Conservation (phyloP, 2,113 vertebrate species). For the Lamprologus callipterus region DNA sequence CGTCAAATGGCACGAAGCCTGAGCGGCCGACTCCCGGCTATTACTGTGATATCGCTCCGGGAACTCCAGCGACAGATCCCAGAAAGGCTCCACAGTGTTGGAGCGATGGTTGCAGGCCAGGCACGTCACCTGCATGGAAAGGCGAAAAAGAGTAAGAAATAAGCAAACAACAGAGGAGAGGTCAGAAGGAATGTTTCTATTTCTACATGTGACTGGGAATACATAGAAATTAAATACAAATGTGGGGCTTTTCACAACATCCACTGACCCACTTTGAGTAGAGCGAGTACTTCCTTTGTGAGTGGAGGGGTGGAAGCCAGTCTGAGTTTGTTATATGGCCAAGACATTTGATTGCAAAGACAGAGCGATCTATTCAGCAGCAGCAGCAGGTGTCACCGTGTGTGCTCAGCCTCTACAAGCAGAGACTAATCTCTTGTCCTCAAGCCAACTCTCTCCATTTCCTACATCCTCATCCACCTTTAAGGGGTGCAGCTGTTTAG, state of each 20-base stretch:
- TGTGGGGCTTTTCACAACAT: not conserved
- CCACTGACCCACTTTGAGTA: not conserved
- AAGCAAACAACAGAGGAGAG: not conserved
- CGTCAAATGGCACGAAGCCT: conserved; percentile 80
- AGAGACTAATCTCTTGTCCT: conserved; percentile 7
- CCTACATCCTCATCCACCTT: not conserved
- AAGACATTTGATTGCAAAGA: not conserved
- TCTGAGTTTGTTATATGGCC: not conserved
- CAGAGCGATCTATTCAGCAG: conserved; percentile 14
- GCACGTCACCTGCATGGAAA: conserved; percentile 83
- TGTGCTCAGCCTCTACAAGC: conserved; percentile 7
- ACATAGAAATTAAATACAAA: not conserved
- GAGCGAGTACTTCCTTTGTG: not conserved
- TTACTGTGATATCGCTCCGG: conserved; percentile 90
- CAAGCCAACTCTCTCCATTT: not conserved
- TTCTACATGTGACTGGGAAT: not conserved
- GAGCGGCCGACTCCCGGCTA: conserved; percentile 51
- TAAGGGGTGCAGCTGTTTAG: not conserved
- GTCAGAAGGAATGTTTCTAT: not conserved
- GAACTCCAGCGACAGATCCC: conserved; percentile 97
- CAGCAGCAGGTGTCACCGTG: conserved; percentile 33
- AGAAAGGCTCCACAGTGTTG: conserved; percentile 95
- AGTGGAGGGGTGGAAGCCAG: not conserved
- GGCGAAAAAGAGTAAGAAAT: not conserved
- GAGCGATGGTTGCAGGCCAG: conserved; percentile 91